Conservation (phyloP, 2,888 invertebrate species). For the Coenonympha arcania region DNA sequence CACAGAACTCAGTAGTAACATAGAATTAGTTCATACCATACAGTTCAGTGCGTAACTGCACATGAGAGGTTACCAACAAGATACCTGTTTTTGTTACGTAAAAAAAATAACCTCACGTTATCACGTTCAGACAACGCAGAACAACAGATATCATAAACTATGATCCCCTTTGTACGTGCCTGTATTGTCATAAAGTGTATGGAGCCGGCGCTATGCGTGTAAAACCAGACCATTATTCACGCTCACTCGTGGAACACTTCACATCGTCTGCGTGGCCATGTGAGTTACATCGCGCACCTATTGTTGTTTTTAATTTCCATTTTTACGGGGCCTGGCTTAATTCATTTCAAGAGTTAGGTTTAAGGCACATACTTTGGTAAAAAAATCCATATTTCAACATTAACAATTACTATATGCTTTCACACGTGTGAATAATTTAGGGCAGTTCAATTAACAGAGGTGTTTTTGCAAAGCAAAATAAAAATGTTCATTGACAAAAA, state of each 20-base stretch:
- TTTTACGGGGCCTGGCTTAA: slow-evolving; percentile 12
- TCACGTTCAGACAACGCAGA: background rate
- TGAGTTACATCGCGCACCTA: slow-evolving; percentile 9
- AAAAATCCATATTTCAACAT: too few species aligned
- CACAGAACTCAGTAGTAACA: too few species aligned
- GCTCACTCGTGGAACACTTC: slow-evolving; percentile 16
- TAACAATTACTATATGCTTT: too few species aligned
- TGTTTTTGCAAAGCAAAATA: too few species aligned
- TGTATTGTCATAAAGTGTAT: slow-evolving; percentile 13
- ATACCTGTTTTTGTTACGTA: background rate
- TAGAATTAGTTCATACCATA: too few species aligned
- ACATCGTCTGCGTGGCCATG: slow-evolving; percentile 12
- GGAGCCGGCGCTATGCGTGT: slow-evolving; percentile 16
- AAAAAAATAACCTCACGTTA: background rate
- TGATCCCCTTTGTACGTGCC: slow-evolving; percentile 10
- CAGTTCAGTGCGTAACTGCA: too few species aligned
- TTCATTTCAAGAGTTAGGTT: too few species aligned
- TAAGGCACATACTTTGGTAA: too few species aligned
- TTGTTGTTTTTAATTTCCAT: slow-evolving; percentile 15
- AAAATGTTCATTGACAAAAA: too few species aligned
- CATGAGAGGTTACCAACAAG: background rate
- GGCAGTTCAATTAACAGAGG: too few species aligned
- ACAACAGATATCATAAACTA: slow-evolving; percentile 10
- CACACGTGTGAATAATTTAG: too few species aligned
- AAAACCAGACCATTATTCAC: slow-evolving; percentile 18